Evolutionary conservation across 2,888 invertebrate species (phyloP), one percentile per base, ranked within the genome.

Genomic region (Lysandra coridon): DNA sequence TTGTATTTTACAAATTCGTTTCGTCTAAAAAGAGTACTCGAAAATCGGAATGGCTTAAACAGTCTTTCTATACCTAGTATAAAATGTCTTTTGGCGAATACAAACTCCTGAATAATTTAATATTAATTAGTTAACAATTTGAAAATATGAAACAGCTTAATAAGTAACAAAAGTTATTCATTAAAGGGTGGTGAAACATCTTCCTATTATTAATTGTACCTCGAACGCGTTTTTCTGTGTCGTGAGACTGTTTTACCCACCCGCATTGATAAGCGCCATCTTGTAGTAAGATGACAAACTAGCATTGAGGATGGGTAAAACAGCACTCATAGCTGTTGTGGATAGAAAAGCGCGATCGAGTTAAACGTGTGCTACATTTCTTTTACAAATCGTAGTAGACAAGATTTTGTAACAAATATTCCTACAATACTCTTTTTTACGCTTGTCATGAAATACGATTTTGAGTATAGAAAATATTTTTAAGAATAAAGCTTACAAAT

Each of bases 381-480:
- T 14, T 49, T 69, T 69, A 69, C 69, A 33, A 75, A 49, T 44
- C 30, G 75, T 76, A 49, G 2, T 57, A 30, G 76, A 57, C 40
- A 44, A 40, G n/a, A 33, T 53, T 76, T 33, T 76, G 30, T 57
- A 30, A 76, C 57, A 76, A 33, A 75, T 75, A 49, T 57, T 57
- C 57, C 57, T 57, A 57, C 53, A 37, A 75, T 30, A 75, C 33
- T 14, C 2, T 33, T 33, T 57, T 14, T 44, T 14, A 76, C 5
- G 53, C 74, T 37, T 57, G 53, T 17, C 53, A 33, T 14, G 30
- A 33, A 76, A 76, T 76, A 53, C 14, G 76, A 76, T 76, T 44
- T 49, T 57, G 37, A 76, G 76, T 37, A 33, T 76, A 76, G 76
- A 76, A 76, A 76, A 76, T 76, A 76, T 76, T 76, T 76, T 76